phyloP scores from a whole-genome alignment of 1,140 invertebrate species.

The Muscidifurax raptorellus region DNA sequence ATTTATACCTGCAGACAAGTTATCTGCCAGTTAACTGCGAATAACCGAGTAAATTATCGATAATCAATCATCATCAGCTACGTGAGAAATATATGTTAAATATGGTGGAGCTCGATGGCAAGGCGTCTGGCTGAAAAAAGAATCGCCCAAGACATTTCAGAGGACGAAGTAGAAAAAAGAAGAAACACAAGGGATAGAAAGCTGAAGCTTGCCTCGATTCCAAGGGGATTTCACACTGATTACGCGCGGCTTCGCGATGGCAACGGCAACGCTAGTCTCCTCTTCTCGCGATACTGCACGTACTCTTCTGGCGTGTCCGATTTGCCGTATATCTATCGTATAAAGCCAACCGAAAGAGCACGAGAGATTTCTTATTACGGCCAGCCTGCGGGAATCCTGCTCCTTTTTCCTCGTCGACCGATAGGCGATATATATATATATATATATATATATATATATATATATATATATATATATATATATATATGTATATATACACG shows the following conservation, averaged over 20 bases:
- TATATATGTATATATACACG: too few relatives aligned
- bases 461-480: not conserved
- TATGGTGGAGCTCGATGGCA: not conserved
- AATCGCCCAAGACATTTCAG: not conserved
- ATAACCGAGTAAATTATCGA: too few relatives aligned
- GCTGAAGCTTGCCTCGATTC: slow-evolving; percentile 34
- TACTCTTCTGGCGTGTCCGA: not conserved
- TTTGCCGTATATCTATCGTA: slow-evolving; percentile 24
- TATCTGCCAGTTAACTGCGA: too few relatives aligned
- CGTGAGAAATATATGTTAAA: not conserved
- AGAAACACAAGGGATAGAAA: not conserved
- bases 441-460: not conserved
- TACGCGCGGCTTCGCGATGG: slow-evolving; percentile 39
- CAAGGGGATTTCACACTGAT: slow-evolving; percentile 53
- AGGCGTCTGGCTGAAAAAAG: not conserved
- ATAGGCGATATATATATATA: not conserved
- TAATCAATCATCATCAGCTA: not conserved
- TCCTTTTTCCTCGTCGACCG: slow-evolving; percentile 22
- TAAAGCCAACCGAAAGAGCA: not conserved
- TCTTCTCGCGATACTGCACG: slow-evolving; percentile 39
- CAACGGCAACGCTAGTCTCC: not conserved
- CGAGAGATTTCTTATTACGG: slow-evolving; percentile 38
- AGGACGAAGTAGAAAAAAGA: not conserved
- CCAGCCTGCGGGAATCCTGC: not conserved
- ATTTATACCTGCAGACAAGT: too few relatives aligned